These are phyloP conservation scores for Eupithecia dodoneata DNA, from an alignment of 2,888 invertebrate genomes.

Conservation along the genomic window DNA sequence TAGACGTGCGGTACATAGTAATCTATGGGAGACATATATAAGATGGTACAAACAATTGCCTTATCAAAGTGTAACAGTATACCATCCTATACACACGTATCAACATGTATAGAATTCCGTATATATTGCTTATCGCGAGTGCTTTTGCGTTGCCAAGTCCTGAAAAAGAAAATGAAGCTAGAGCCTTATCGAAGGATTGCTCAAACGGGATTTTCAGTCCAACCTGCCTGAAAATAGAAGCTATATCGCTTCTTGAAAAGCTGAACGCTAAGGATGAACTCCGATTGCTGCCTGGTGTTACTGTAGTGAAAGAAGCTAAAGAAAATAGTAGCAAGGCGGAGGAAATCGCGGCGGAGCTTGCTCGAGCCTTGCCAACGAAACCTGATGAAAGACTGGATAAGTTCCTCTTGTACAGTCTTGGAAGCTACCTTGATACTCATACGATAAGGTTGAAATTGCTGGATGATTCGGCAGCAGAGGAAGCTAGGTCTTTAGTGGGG, in stretches of 20 bases:
- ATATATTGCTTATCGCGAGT: conserved; percentile 55
- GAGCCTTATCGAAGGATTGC: conserved; percentile 55
- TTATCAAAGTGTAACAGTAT: conserved; percentile 75
- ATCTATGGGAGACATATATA: conserved; percentile 80
- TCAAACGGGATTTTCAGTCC: conserved; percentile 60
- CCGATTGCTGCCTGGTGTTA: conserved; percentile 72
- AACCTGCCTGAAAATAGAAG: conserved; percentile 64
- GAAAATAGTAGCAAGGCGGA: conserved; percentile 85
- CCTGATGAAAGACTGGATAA: conserved; percentile 90
- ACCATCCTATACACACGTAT: conserved; percentile 67
- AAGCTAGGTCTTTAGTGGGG: conserved; percentile 83
- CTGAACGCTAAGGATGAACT: conserved; percentile 63
- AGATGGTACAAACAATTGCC: conserved; percentile 68
- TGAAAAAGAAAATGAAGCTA: conserved; percentile 57
- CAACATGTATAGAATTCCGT: conserved; percentile 64
- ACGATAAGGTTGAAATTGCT: conserved; percentile 89
- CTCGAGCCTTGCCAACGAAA: conserved; percentile 89
- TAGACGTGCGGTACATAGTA: conserved; percentile 68
- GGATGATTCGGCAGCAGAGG: conserved; percentile 85
- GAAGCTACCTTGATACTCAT: conserved; percentile 89
- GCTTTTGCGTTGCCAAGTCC: conserved; percentile 69
- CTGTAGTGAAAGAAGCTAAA: conserved; percentile 85
- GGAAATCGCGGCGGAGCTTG: conserved; percentile 88
- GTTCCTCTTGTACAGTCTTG: conserved; percentile 88
- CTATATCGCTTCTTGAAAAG: conserved; percentile 60